phyloP scores from a whole-genome alignment of 2,888 invertebrate species.

The Drosophila tripunctata region DNA sequence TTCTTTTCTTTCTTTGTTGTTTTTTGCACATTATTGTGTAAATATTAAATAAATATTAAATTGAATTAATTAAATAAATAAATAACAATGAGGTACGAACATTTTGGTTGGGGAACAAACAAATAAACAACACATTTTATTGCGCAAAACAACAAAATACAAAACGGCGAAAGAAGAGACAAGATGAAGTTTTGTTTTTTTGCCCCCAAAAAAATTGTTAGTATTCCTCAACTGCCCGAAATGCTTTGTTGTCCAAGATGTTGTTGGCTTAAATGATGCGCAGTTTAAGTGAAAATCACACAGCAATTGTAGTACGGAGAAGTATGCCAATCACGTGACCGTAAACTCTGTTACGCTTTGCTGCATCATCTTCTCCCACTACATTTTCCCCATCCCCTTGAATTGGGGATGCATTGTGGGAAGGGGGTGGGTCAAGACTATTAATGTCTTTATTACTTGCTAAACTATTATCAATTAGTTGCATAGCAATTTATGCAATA shows the following conservation, averaged over 20 bases:
- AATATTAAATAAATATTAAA: constrained; percentile 35
- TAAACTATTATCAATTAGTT: constrained; percentile 69
- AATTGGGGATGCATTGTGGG: not conserved
- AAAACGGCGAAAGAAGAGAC: constrained; percentile 20
- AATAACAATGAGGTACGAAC: constrained; percentile 38
- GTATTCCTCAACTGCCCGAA: not conserved
- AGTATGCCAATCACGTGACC: constrained; percentile 46
- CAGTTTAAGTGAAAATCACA: constrained; percentile 22
- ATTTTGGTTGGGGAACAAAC: constrained; percentile 41
- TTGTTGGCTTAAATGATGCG: constrained; percentile 18
- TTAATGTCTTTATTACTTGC: constrained; percentile 57
- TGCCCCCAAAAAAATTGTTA: not conserved
- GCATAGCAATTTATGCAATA: constrained; percentile 55
- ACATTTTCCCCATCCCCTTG: too few species aligned
- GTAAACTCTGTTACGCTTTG: constrained; percentile 39
- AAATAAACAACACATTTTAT: constrained; percentile 64
- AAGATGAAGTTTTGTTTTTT: constrained; percentile 28
- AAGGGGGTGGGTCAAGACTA: constrained; percentile 5
- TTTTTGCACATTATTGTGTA: constrained; percentile 22
- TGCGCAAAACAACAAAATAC: constrained; percentile 51
- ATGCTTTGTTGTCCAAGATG: not conserved
- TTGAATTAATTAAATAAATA: constrained; percentile 72
- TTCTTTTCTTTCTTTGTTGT: not conserved
- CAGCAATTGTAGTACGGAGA: constrained; percentile 1
- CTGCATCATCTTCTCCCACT: constrained; percentile 17